phyloP scores from a whole-genome alignment of 1,140 invertebrate species.

The Pogonus chalceus region DNA sequence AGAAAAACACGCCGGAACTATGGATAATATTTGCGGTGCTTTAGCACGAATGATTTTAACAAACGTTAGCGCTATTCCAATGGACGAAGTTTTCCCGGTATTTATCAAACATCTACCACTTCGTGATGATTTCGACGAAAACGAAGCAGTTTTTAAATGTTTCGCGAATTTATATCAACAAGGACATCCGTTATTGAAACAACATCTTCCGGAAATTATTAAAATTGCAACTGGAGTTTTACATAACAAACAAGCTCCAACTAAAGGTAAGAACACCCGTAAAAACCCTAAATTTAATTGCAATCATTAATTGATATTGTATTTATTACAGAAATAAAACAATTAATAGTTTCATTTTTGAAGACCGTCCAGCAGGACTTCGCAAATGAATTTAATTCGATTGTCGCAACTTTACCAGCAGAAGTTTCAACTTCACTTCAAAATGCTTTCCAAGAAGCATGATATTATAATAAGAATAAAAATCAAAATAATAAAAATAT shows the following conservation, averaged over 20 bases:
- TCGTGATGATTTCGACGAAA: slow-evolving; percentile 65
- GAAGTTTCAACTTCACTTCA: slow-evolving; percentile 23
- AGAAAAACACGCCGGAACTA: slow-evolving; percentile 48
- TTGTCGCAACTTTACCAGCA: slow-evolving; percentile 32
- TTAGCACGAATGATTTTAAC: slow-evolving; percentile 60
- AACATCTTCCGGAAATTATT: slow-evolving; percentile 43
- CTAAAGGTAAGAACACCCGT: slow-evolving; percentile 33
- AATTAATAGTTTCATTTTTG: slow-evolving; percentile 39
- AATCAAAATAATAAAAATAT: too few species aligned
- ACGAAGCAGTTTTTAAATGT: slow-evolving; percentile 56
- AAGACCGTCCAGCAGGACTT: slow-evolving; percentile 45
- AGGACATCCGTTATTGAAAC: slow-evolving; percentile 41
- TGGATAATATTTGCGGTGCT: slow-evolving; percentile 72
- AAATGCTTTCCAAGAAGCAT: background rate
- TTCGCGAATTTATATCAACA: slow-evolving; percentile 51
- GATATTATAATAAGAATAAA: too few species aligned
- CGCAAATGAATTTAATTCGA: slow-evolving; percentile 40
- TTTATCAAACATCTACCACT: slow-evolving; percentile 62
- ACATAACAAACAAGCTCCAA: slow-evolving; percentile 39
- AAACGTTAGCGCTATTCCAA: slow-evolving; percentile 50
- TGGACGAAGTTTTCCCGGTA: slow-evolving; percentile 62
- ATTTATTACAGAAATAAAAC: slow-evolving; percentile 38
- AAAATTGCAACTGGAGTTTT: slow-evolving; percentile 42
- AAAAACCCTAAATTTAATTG: slow-evolving; percentile 7
- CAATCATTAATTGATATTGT: slow-evolving; percentile 11